phyloP scores from a whole-genome alignment of 2,113 vertebrate genomes.

The Oreochromis niloticus region DNA sequence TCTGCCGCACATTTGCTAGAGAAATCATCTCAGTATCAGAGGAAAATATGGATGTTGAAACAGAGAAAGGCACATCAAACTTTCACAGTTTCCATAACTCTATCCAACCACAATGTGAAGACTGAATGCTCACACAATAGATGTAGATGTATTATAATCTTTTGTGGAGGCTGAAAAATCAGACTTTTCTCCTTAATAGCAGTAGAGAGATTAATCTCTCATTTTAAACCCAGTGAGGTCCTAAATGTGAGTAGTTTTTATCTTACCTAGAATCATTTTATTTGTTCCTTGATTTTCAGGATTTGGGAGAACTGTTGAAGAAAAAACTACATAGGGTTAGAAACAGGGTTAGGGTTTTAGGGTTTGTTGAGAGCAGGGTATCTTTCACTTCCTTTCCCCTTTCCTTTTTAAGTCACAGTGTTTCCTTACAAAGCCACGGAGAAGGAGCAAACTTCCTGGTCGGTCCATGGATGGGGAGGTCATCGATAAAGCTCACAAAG shows the following conservation, averaged over 20 bases:
- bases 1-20: conserved; percentile 27
- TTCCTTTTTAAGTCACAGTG: neutral
- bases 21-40: conserved; percentile 1
- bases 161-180: neutral
- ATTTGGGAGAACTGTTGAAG: neutral
- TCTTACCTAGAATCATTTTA: neutral
- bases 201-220: neutral
- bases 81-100: neutral
- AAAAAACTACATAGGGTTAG: neutral
- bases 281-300: rapidly evolving
- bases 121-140: neutral
- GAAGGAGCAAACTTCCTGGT: neutral
- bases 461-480: neutral
- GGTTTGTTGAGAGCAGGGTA: rapidly evolving
- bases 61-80: neutral
- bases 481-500: neutral
- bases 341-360: neutral
- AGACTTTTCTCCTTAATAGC: rapidly evolving
- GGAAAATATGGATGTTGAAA: neutral
- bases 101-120: neutral
- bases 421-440: neutral
- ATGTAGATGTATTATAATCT: neutral
- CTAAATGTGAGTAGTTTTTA: neutral
- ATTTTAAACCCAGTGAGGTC: neutral
- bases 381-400: neutral